These are phyloP conservation scores for Drosophila gunungcola DNA, from an alignment of 1,140 invertebrate genomes.

Conservation along the genomic window DNA sequence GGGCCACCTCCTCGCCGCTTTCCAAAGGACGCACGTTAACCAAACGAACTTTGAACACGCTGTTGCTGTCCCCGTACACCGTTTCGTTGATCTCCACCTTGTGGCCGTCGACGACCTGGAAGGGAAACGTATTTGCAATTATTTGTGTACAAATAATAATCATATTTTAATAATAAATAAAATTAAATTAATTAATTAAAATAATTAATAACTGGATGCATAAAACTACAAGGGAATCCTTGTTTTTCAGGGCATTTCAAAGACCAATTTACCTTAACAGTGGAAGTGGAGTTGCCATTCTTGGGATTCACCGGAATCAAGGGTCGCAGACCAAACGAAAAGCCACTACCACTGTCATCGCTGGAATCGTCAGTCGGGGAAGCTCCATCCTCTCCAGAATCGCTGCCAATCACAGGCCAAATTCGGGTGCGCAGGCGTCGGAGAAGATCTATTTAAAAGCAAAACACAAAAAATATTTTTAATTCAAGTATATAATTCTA, in stretches of 20 bases:
- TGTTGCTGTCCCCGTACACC: slow-evolving; percentile 70
- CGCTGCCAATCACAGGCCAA: slow-evolving; percentile 52
- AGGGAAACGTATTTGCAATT: background rate
- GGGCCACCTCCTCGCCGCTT: slow-evolving; percentile 67
- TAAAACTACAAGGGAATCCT: too few species aligned
- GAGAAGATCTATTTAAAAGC: slow-evolving; percentile 58
- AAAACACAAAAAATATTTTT: slow-evolving; percentile 1
- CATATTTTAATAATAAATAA: too few species aligned
- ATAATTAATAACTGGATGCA: too few species aligned
- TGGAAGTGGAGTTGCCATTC: slow-evolving; percentile 74
- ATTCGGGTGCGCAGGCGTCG: slow-evolving; percentile 68
- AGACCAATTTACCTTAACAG: slow-evolving; percentile 64
- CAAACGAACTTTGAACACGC: slow-evolving; percentile 75
- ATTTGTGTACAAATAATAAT: too few species aligned
- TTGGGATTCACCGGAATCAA: slow-evolving; percentile 36
- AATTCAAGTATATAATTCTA: too few species aligned
- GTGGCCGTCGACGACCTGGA: slow-evolving; percentile 79
- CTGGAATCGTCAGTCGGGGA: slow-evolving; percentile 3
- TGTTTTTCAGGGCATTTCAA: too few species aligned
- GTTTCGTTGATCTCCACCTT: slow-evolving; percentile 82
- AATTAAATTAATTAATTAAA: too few species aligned
- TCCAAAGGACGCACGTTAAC: slow-evolving; percentile 79
- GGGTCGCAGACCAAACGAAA: slow-evolving; percentile 42
- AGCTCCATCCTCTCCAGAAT: slow-evolving; percentile 22
- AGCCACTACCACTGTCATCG: slow-evolving; percentile 31